Base-by-base conservation (phyloP, 2,113 vertebrate species). In the Pleuronectes platessa region DNA sequence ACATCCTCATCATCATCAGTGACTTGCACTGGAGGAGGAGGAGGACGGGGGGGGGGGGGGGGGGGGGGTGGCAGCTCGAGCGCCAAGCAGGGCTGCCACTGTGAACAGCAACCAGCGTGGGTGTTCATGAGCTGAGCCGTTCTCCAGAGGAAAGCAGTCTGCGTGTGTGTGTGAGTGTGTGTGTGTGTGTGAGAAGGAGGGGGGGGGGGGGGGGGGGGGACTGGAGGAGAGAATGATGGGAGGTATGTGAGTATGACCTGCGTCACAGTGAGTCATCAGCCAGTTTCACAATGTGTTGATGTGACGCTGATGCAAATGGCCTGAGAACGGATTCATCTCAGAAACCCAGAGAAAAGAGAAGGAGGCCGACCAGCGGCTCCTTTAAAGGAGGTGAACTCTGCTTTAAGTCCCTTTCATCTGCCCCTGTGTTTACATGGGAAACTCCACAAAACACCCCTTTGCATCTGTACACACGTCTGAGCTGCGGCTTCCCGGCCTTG, bases 201-300 rank as follows among this genome's bases (percentile, higher is more conserved):
- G n/a, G n/a, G 89, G 17, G 79, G 35, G 66, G 2, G 73, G 3
- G 68, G 24, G 27, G 73, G 78, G 82, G 79, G 76, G 78, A 56
- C 61, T 27, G 68, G 20, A 74, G 62, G 11, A 82, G 81, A 63
- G 65, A 78, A 71, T 35, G 78, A 87, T 82, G 84, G 84, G 86
- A 86, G 83, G 78, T 75, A 78, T 81, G 89, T 84, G 84, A 89
- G 84, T 76, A 86, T 74, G 90, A 88, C 85, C 81, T 93, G 93
- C 92, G 78, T 79, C 84, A 65, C 71, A 88, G 82, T 95, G 95
- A 96, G 81, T 96, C 95, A 96, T 90, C 82, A 66, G 20, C n/a
- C 81, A 85, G 65, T 95, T 95, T 95, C 94, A 92, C 90, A 94
- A 93, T 90, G 90, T 91, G 89, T 94, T 86, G 91, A 92, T 86